Conservation (phyloP, 2,113 vertebrate genomes). For the Hystrix cristata region DNA sequence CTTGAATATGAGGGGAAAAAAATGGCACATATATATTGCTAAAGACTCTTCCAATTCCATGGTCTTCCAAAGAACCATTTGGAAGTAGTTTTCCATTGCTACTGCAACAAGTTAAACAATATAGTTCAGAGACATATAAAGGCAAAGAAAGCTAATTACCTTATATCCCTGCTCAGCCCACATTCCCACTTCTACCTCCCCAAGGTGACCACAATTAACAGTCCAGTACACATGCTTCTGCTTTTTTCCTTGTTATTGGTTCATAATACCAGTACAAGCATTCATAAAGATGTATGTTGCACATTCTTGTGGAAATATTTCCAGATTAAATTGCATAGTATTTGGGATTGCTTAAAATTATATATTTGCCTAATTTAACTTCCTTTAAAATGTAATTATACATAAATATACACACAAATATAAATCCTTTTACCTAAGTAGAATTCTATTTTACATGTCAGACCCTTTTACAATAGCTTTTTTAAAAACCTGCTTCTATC, state of each 20-base stretch:
- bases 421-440: not conserved
- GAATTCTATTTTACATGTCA: not conserved
- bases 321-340: not conserved
- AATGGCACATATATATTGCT: not conserved
- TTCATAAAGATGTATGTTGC: not conserved
- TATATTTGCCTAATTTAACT: constrained; percentile 6
- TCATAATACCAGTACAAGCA: not conserved
- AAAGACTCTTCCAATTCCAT: not conserved
- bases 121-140: not conserved
- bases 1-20: constrained; percentile 1
- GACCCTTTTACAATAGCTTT: not conserved
- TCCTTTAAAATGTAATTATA: not conserved
- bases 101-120: not conserved
- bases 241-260: not conserved
- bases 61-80: not conserved
- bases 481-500: not conserved
- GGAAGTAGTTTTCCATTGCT: not conserved
- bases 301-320: not conserved
- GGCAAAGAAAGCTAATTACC: constrained; percentile 38
- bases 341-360: not conserved
- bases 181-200: not conserved
- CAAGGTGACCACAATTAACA: not conserved
- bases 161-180: not conserved
- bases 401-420: not conserved
- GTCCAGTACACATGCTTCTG: fast-evolving